Evolutionary conservation across 2,888 invertebrate species (phyloP).

Genomic region (Hydrotaea diabolus): DNA sequence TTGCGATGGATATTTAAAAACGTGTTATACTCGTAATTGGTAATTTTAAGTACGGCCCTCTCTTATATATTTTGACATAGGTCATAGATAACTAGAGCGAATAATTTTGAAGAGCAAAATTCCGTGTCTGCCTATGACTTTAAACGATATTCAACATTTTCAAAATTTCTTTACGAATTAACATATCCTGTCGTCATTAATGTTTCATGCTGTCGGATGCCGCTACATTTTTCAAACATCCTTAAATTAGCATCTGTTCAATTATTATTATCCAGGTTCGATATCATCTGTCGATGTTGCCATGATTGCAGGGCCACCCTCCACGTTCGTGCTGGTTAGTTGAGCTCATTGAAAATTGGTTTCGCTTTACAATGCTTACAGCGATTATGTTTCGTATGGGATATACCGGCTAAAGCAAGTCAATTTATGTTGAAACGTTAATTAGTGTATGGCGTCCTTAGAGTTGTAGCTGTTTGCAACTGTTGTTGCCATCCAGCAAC

Average conservation of each 20-base stretch:
- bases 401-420: not conserved
- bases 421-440: slow-evolving; percentile 27
- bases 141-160: too few relatives aligned
- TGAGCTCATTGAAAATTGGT: not conserved
- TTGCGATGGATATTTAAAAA: too few relatives aligned
- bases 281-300: not conserved
- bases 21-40: too few relatives aligned
- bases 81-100: too few relatives aligned
- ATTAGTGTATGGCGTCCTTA: not conserved
- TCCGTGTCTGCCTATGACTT: too few relatives aligned
- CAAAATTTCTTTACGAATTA: too few relatives aligned
- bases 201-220: too few relatives aligned
- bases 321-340: not conserved
- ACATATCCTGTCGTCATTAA: too few relatives aligned
- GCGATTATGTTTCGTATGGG: not conserved
- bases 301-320: not conserved
- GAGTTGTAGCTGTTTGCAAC: not conserved
- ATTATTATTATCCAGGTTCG: too few relatives aligned
- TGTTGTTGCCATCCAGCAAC: not conserved
- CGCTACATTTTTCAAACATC: not conserved
- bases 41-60: too few relatives aligned
- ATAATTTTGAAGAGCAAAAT: too few relatives aligned
- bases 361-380: not conserved
- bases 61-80: too few relatives aligned
- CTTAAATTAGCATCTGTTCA: not conserved